These are phyloP conservation scores for Limenitis arthemis DNA, from an alignment of 2,888 invertebrate species.

Conservation along the genomic window DNA sequence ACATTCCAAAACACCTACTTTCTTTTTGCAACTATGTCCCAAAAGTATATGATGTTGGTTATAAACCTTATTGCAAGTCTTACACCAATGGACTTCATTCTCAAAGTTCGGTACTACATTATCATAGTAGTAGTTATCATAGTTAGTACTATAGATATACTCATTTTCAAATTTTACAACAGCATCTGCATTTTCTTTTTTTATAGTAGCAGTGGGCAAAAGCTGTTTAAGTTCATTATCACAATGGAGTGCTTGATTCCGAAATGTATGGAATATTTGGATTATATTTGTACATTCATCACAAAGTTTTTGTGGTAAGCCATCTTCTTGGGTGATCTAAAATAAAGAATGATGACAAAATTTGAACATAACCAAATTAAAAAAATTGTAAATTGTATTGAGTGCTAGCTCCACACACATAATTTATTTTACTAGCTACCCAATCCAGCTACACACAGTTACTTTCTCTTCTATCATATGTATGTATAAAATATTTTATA, in stretches of 20 bases:
- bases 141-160: slow-evolving; percentile 31
- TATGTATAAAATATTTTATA: too few species aligned
- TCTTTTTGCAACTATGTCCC: too few species aligned
- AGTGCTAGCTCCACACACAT: too few species aligned
- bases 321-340: slow-evolving; percentile 63
- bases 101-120: too few species aligned
- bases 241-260: slow-evolving; percentile 41
- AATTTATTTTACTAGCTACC: too few species aligned
- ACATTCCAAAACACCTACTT: too few species aligned
- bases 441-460: too few species aligned
- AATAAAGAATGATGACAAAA: slow-evolving; percentile 16
- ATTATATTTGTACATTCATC: slow-evolving; percentile 64
- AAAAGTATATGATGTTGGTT: too few species aligned
- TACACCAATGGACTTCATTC: too few species aligned
- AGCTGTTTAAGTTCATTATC: slow-evolving; percentile 46
- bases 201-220: slow-evolving; percentile 23
- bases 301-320: slow-evolving; percentile 74
- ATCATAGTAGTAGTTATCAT: slow-evolving; percentile 23
- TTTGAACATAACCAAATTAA: not conserved
- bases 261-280: slow-evolving; percentile 57
- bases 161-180: slow-evolving; percentile 38
- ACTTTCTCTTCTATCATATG: too few species aligned
- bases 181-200: slow-evolving; percentile 32
- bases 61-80: too few species aligned
- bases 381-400: too few species aligned